Conservation (phyloP, 2,113 vertebrate species). For the Smithornis capensis region DNA sequence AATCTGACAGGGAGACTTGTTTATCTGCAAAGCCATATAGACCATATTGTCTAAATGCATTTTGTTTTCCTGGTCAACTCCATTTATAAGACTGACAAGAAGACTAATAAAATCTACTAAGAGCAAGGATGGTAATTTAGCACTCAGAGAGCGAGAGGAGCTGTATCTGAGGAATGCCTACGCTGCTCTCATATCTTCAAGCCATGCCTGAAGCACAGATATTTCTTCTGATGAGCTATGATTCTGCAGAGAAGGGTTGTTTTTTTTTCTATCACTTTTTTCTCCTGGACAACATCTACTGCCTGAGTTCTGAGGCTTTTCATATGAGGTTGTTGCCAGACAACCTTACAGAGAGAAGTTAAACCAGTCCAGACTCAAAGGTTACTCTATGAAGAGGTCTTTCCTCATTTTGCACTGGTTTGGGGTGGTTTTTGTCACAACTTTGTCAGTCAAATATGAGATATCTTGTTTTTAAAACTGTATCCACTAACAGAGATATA, state of each 20-base stretch:
- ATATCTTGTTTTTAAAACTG: background rate
- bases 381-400: background rate
- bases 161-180: background rate
- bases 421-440: background rate
- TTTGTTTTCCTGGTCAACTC: constrained; percentile 33
- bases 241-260: background rate
- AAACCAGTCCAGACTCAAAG: background rate
- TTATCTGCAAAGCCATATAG: constrained; percentile 25
- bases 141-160: background rate
- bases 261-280: background rate
- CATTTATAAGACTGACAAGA: constrained; percentile 47
- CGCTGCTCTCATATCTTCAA: background rate
- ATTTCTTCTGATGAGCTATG: background rate
- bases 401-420: background rate
- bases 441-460: background rate
- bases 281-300: background rate
- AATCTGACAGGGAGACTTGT: constrained; percentile 15
- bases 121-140: constrained; percentile 36
- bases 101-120: constrained; percentile 44
- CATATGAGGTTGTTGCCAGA: background rate
- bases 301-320: background rate
- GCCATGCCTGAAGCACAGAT: background rate
- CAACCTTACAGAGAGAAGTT: background rate
- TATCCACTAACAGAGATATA: fast-evolving
- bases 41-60: constrained; percentile 24